phyloP scores from a whole-genome alignment of 1,140 invertebrate species.

The Lysiphlebus fabarum region DNA sequence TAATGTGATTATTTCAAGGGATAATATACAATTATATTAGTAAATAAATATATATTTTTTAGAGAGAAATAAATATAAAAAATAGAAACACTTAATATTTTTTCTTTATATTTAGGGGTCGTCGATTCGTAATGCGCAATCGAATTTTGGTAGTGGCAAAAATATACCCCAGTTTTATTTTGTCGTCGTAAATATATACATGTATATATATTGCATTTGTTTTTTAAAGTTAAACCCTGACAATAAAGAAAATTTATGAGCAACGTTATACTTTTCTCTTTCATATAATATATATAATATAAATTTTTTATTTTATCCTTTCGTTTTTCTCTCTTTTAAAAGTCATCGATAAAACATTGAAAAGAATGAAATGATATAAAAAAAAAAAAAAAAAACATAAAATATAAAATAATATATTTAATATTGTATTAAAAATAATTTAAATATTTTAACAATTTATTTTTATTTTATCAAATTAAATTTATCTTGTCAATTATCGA shows the following conservation, averaged over 20 bases:
- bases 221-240: constrained; percentile 7
- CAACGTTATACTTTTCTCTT: not conserved
- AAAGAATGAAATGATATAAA: constrained; percentile 15
- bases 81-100: no score
- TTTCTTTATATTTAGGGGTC: no score
- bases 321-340: not conserved
- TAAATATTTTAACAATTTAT: constrained; percentile 19
- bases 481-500: constrained; percentile 6
- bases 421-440: constrained; percentile 16
- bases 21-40: no score
- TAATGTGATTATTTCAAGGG: no score
- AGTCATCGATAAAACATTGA: constrained; percentile 14
- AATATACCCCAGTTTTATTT: constrained; percentile 19
- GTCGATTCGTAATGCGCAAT: constrained; percentile 19
- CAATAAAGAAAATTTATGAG: constrained; percentile 16
- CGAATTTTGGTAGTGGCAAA: constrained; percentile 17
- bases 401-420: no score
- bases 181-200: constrained; percentile 3
- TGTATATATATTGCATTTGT: constrained; percentile 2
- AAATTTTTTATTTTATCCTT: not conserved
- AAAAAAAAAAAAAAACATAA: constrained; percentile 11
- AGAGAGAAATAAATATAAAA: no score
- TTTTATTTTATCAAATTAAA: constrained; percentile 7
- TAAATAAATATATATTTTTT: not conserved
- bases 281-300: not conserved